A percentile compares a stretch with the other conserved stretches of the same genome.
Conservation (phyloP, 2,888 invertebrate genomes). For the Agonopterix subpropinquella region DNA sequence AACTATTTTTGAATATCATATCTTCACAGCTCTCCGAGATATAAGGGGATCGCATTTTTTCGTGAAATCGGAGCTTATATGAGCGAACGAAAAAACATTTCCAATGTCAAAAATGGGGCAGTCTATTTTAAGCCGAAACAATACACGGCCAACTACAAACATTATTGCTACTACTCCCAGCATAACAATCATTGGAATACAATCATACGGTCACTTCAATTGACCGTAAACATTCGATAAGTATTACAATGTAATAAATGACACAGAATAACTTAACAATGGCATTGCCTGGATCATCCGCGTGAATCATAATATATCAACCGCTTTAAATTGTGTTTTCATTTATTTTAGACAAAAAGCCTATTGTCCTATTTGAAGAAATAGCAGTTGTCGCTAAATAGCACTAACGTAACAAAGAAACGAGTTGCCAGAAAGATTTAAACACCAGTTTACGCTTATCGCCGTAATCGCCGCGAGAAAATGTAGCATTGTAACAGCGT, state of each 20-base stretch:
- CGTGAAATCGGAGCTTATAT: no score
- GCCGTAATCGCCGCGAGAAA: constrained; percentile 38
- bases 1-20: no score
- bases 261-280: constrained; percentile 19
- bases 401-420: constrained; percentile 47
- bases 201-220: constrained; percentile 17
- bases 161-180: no score
- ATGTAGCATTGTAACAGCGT: constrained; percentile 47
- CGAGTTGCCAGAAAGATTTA: constrained; percentile 47
- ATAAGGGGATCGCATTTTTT: no score
- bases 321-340: constrained; percentile 15
- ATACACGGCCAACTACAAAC: no score
- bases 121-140: no score
- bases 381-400: constrained; percentile 47
- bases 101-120: no score
- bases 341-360: constrained; percentile 47
- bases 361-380: constrained; percentile 50
- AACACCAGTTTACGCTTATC: constrained; percentile 50
- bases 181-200: background rate
- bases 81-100: no score
- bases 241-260: constrained; percentile 16
- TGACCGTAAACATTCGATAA: constrained; percentile 25
- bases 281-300: constrained; percentile 24
- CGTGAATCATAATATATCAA: constrained; percentile 30
- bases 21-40: no score